Base-by-base conservation (phyloP, 1,140 invertebrate species). In the Scaptomyza pallida region DNA sequence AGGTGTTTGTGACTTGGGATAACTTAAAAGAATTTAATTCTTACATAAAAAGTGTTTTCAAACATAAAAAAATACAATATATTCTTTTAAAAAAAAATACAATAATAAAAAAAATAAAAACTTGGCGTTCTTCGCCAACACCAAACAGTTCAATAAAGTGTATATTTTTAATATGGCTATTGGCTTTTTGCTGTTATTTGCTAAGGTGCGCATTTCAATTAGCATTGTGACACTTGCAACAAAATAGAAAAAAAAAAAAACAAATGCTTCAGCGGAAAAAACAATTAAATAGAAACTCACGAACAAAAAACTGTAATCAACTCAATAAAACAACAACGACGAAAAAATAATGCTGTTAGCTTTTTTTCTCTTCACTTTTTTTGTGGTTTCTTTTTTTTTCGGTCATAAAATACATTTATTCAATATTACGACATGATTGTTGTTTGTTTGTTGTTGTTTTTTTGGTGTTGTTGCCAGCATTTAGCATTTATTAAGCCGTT, bases 131-230 rank as follows among this genome's bases (percentile, higher is more conserved):
- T 26, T 26, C 23, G 5, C 23, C 6, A 26, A 26, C 1, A 6
- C 23, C 3, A 21, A 21, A 26, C 0, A 5, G 8, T 8, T 30
- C 26, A 30, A 30, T 10, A 35, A 16, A 51, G 4, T 16, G 10
- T 17, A n/a, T 48, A 17, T 37, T 51, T 37, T 44, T 67, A 35
- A 23, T 67, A 26, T 47, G 48, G 23, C 23, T 67, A 48, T 62
- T n/a, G n/a, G n/a, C n/a, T n/a, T n/a, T n/a, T n/a, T 48, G 37
- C 57, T 64, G 33, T 56, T 54, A 26, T 50, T 71, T 43, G 13
- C 13, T 63, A 44, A n/a, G 64, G 60, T 57, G 56, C 52, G 78
- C 70, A 82, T 82, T 83, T 75, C 75, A 82, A 83, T 78, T 78
- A 78, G 79, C 78, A 78, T 65, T 61, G 64, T 64, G 81, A 65